A percentile compares a stretch with the other conserved stretches of the same genome.
Evolutionary conservation across 2,888 invertebrate species (phyloP).

Genomic region (Ischnus inquisitorius): DNA sequence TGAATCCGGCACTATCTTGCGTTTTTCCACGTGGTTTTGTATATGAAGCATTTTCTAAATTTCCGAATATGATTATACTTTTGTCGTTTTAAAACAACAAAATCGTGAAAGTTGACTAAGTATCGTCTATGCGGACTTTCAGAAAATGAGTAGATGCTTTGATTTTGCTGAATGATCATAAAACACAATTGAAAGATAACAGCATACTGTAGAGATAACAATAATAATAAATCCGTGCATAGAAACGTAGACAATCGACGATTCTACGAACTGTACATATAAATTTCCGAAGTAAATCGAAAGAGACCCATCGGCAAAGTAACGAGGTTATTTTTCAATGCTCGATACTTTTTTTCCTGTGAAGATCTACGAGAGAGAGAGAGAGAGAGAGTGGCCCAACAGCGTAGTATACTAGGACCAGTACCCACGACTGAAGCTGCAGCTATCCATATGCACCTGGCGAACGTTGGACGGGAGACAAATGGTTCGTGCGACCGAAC

Average conservation of each 20-base stretch:
- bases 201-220: not conserved
- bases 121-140: too few relatives aligned
- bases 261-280: not conserved
- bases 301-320: conserved; percentile 31
- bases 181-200: too few relatives aligned
- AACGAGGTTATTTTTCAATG: conserved; percentile 54
- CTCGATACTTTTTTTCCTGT: conserved; percentile 18
- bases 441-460: conserved; percentile 58
- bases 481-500: conserved; percentile 54
- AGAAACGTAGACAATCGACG: not conserved
- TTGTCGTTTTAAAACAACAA: too few relatives aligned
- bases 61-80: too few relatives aligned
- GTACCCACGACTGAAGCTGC: conserved; percentile 26
- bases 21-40: too few relatives aligned
- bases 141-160: too few relatives aligned
- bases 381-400: not conserved
- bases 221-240: not conserved
- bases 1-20: too few relatives aligned
- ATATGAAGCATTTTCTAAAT: too few relatives aligned
- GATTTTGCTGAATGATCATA: too few relatives aligned
- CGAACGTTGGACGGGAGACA: conserved; percentile 54
- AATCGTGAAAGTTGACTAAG: too few relatives aligned
- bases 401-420: not conserved
- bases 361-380: conserved; percentile 21
- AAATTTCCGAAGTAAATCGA: conserved; percentile 26